These are phyloP conservation scores for Julus scandinavius DNA, from an alignment of 2,888 invertebrate species.

Conservation along the genomic window DNA sequence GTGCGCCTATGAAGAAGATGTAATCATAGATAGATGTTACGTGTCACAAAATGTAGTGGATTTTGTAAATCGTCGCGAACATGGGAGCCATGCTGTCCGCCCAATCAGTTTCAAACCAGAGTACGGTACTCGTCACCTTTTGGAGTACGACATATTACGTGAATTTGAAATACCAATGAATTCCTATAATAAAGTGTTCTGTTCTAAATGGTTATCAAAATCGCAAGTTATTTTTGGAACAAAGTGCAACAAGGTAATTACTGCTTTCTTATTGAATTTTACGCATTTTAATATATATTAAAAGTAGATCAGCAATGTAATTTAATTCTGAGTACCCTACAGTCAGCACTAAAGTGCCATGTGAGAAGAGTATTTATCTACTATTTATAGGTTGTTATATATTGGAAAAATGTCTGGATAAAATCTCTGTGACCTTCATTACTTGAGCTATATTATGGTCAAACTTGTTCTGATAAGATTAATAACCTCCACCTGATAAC, in stretches of 20 bases:
- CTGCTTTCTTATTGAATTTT: not conserved
- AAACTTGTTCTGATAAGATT: not conserved
- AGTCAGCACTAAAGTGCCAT: too few relatives aligned
- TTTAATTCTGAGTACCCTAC: too few relatives aligned
- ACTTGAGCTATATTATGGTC: not conserved
- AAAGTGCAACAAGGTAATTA: conserved; percentile 89
- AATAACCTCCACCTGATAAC: not conserved
- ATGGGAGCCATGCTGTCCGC: conserved; percentile 57
- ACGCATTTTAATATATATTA: too few relatives aligned
- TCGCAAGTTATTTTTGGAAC: conserved; percentile 96
- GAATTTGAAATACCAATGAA: conserved; percentile 58
- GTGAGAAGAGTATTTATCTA: too few relatives aligned
- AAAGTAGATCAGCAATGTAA: too few relatives aligned
- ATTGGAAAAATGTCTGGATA: too few relatives aligned
- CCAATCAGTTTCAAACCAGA: conserved; percentile 66
- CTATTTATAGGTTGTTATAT: too few relatives aligned
- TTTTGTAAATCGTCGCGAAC: conserved; percentile 56
- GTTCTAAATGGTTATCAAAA: conserved; percentile 95
- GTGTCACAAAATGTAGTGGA: conserved; percentile 56
- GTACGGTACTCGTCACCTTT: conserved; percentile 81
- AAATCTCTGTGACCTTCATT: not conserved
- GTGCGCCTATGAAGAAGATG: not conserved
- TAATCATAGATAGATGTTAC: not conserved
- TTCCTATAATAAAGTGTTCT: conserved; percentile 74
- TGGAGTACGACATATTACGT: conserved; percentile 58